These are phyloP conservation scores for Agrilus cyanescens DNA, from an alignment of 2,888 invertebrate genomes.

Conservation along the genomic window DNA sequence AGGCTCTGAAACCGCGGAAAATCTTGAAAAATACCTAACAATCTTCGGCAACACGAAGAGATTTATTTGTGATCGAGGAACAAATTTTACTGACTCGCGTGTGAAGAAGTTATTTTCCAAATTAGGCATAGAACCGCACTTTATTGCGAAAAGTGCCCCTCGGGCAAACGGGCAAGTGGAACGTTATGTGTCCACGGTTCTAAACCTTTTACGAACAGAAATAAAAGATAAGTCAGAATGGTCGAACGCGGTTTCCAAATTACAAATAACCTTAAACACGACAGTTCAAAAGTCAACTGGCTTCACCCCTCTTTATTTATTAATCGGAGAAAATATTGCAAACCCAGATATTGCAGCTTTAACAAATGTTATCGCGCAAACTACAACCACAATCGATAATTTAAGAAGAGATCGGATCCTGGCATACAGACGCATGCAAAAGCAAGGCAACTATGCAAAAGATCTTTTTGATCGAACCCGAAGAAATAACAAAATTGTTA, in stretches of 20 bases:
- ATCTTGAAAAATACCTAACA: no score
- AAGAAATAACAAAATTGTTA: no score
- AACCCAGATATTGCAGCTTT: constrained; percentile 2
- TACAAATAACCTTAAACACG: constrained; percentile 5
- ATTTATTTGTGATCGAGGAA: no score
- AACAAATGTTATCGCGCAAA: background rate
- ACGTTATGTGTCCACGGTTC: constrained; percentile 4
- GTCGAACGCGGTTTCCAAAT: constrained; percentile 5
- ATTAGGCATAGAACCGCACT: no score
- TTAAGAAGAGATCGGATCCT: constrained; percentile 1
- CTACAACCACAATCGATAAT: background rate
- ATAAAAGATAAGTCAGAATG: constrained; percentile 7
- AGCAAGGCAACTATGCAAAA: no score
- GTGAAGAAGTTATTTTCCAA: no score
- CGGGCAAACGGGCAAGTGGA: constrained; percentile 11
- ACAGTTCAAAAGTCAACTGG: constrained; percentile 8
- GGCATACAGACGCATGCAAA: constrained; percentile 3
- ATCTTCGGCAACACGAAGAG: no score
- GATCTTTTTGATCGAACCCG: no score
- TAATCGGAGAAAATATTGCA: constrained; percentile 3
- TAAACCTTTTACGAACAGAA: constrained; percentile 3
- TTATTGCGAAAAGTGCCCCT: constrained; percentile 3
- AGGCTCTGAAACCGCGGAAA: no score
- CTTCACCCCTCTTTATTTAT: constrained; percentile 5
- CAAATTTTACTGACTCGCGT: no score